Evolutionary conservation across 2,113 vertebrate genomes (phyloP).

Genomic region (Ceyx margarethae): DNA sequence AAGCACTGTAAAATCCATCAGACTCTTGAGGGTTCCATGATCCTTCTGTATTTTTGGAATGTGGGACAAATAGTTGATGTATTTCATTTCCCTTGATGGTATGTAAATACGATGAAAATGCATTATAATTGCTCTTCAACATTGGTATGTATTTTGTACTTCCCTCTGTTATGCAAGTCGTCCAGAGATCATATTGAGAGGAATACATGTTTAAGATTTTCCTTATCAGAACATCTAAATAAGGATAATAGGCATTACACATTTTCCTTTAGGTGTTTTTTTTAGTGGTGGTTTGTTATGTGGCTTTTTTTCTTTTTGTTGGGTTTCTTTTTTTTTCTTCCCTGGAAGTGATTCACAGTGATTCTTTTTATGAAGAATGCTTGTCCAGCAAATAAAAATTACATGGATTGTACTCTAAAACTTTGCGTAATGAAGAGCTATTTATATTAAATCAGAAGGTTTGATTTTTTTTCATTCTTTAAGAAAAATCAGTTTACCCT

Average conservation of each 20-base stretch:
- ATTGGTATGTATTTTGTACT: neutral
- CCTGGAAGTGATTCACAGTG: neutral
- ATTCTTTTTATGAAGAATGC: neutral
- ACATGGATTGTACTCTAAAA: neutral
- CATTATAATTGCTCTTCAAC: neutral
- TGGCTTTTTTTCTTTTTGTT: too few relatives aligned
- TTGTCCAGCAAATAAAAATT: neutral
- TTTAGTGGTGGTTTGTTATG: too few relatives aligned
- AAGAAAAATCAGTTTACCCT: neutral
- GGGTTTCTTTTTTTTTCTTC: too few relatives aligned
- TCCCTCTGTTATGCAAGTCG: neutral
- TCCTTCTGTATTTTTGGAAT: neutral
- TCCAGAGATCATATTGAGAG: neutral
- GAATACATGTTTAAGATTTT: neutral
- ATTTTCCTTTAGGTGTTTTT: neutral
- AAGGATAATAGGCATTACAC: neutral
- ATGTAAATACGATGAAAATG: neutral
- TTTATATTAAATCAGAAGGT: neutral
- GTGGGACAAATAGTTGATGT: fast-evolving
- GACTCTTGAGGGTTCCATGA: neutral
- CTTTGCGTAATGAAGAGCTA: neutral
- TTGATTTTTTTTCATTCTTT: too few relatives aligned
- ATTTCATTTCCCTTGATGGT: neutral
- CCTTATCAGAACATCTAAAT: neutral
- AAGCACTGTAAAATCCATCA: neutral